These are phyloP conservation scores for Ptyas mucosa DNA, from an alignment of 2,113 vertebrate species.

Conservation along the genomic window DNA sequence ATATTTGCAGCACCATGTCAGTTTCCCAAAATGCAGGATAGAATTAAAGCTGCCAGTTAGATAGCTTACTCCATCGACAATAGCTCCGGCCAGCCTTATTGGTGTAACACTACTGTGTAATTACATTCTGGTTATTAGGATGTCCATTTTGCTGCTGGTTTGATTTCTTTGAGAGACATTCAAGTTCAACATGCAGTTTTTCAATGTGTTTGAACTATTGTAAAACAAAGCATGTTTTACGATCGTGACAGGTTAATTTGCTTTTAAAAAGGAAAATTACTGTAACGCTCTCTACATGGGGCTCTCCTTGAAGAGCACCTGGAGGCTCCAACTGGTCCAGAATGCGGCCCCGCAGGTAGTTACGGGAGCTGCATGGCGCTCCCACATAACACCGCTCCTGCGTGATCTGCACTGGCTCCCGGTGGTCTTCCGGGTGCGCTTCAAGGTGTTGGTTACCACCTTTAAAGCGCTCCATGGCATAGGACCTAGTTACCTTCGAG, in stretches of 20 bases:
- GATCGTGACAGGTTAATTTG: neutral
- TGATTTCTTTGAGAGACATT: neutral
- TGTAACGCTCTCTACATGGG: no score
- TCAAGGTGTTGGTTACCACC: no score
- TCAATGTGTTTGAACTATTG: neutral
- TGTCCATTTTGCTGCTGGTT: neutral
- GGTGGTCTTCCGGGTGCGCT: no score
- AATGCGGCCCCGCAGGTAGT: no score
- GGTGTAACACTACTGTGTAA: neutral
- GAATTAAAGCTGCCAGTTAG: neutral
- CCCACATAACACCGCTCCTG: no score
- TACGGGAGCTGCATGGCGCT: no score
- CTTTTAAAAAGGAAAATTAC: neutral
- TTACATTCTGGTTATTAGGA: neutral
- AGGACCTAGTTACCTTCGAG: no score
- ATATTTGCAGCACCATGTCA: neutral
- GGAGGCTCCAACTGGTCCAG: no score
- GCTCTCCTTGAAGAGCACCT: no score
- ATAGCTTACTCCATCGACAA: neutral
- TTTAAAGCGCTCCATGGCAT: no score
- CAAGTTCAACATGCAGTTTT: neutral
- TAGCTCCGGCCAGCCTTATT: neutral
- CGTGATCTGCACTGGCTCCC: no score
- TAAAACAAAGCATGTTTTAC: neutral
- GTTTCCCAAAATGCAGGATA: neutral